Conservation (phyloP, 1,140 invertebrate species). For the Drosophila pruinosa region DNA sequence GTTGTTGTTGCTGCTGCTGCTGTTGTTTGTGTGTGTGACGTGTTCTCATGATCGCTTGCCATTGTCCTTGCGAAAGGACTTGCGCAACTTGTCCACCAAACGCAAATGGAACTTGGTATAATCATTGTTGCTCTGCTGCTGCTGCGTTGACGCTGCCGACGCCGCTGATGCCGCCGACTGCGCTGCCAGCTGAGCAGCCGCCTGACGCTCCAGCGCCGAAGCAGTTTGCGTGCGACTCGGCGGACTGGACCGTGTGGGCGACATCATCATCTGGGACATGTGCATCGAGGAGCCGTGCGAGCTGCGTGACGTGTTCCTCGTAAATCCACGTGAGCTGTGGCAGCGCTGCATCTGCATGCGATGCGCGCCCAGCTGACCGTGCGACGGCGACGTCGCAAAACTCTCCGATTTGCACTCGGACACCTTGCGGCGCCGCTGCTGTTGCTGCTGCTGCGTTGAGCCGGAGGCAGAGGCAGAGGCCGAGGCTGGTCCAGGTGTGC, state of each 20-base stretch:
- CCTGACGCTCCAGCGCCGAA: slow-evolving; percentile 78
- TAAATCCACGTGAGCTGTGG: slow-evolving; percentile 82
- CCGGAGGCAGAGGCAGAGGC: slow-evolving; percentile 58
- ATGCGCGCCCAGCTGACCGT: slow-evolving; percentile 84
- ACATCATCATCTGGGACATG: slow-evolving; percentile 86
- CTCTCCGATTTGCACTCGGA: slow-evolving; percentile 92
- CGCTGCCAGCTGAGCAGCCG: slow-evolving; percentile 83
- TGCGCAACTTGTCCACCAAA: slow-evolving; percentile 92
- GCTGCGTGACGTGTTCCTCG: slow-evolving; percentile 85
- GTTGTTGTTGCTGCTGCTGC: slow-evolving; percentile 31
- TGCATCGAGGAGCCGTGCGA: slow-evolving; percentile 85
- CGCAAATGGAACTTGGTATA: slow-evolving; percentile 93
- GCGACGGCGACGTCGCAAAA: slow-evolving; percentile 88
- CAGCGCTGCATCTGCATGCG: slow-evolving; percentile 83
- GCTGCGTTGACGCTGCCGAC: slow-evolving; percentile 85
- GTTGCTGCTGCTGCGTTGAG: slow-evolving; percentile 46
- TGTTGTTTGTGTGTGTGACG: slow-evolving; percentile 36
- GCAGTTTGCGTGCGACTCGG: slow-evolving; percentile 62
- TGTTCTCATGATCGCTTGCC: slow-evolving; percentile 83
- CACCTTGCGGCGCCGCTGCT: slow-evolving; percentile 88
- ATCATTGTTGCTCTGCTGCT: slow-evolving; percentile 84
- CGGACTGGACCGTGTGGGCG: slow-evolving; percentile 84
- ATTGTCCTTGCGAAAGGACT: slow-evolving; percentile 88
- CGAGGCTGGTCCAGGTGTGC: no score
- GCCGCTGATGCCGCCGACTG: slow-evolving; percentile 71